Base-by-base conservation (phyloP, 1,140 invertebrate species). In the Protaetia brevitarsis region DNA sequence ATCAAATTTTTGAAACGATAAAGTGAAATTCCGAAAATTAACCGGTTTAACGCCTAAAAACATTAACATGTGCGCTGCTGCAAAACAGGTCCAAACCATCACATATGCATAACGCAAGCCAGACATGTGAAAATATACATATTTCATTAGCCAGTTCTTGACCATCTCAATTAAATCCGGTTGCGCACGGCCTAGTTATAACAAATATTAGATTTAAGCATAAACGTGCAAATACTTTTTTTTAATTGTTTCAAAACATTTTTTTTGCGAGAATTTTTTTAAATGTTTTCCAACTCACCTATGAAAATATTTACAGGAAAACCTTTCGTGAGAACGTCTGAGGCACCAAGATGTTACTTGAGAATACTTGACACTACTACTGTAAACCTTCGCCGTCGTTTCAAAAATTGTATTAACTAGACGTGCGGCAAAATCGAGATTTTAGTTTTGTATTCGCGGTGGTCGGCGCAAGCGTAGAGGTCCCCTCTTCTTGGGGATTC, bases 301-400 rank as follows among this genome's bases (percentile, higher is more conserved):
- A 13, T 36, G 11, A n/a, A 10, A 36, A 36, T n/a, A n/a, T n/a
- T n/a, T n/a, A n/a, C n/a, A n/a, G n/a, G n/a, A n/a, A n/a, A n/a
- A n/a, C n/a, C n/a, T n/a, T n/a, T n/a, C n/a, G n/a, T n/a, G n/a
- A n/a, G n/a, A n/a, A n/a, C n/a, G n/a, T n/a, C n/a, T n/a, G n/a
- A n/a, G n/a, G n/a, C n/a, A 34, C 31, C 8, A n/a, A 34, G 8
- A 34, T n/a, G 13, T 11, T 11, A 34, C 8, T 2, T 34, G 13
- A 34, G 8, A 19, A 51, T 51, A 51, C 41, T 51, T 23, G 41
- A 51, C 41, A 51, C 41, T 51, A 51, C n/a, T n/a, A n/a, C 41
- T 51, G 41, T 23, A 51, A 51, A 51, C 41, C 41, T 51, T 51
- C 41, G 41, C 41, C 41, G 41, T 51, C 41, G 41, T 51, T 51